Evolutionary conservation across 1,140 invertebrate genomes (phyloP), one percentile per base, ranked within the genome.

Genomic region (Diprion similis): DNA sequence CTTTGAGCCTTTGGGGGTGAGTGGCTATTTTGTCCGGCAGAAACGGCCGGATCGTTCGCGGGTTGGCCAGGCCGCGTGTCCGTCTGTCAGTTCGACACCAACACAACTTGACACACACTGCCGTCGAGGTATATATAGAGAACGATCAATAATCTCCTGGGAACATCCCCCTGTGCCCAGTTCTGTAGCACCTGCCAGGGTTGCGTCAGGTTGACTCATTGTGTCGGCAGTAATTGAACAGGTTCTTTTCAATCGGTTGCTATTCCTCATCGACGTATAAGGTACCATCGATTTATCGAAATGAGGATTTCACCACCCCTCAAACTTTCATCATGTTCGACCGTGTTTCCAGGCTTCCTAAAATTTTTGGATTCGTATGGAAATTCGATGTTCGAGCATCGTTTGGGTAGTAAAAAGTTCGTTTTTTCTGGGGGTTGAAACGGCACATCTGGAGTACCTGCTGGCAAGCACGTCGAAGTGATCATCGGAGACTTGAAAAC

Each of bases 141-240:
- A 68, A 68, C 81, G 85, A 86, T 87, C 85, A 86, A 87, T 87
- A 87, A 84, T 86, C 82, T 85, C 80, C 81, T 84, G 82, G 82
- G 81, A 86, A 85, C 80, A 85, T 86, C 82, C 80, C 77, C 80
- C 82, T 78, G 77, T 81, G 77, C 77, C 24, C 78, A 77, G 59
- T 59, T 59, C 51, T 59, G 51, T 59, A 59, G 51, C 51, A 59
- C 51, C 51, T 59, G 51, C 51, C 9, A 59, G n/a, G 24, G 51
- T 59, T 59, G 51, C n/a, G 51, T 59, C 51, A 59, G 51, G 51
- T 59, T 59, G 51, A 59, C 51, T 59, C 51, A 59, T 59, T 59
- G 51, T 59, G 51, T 0, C 51, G 51, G 51, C 0, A 13, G 51
- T 59, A 59, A 59, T 10, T 59, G 51, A 59, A 59, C 24, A 59